Evolutionary conservation across 2,113 vertebrate genomes (phyloP).

Genomic region (Albula glossodonta): DNA sequence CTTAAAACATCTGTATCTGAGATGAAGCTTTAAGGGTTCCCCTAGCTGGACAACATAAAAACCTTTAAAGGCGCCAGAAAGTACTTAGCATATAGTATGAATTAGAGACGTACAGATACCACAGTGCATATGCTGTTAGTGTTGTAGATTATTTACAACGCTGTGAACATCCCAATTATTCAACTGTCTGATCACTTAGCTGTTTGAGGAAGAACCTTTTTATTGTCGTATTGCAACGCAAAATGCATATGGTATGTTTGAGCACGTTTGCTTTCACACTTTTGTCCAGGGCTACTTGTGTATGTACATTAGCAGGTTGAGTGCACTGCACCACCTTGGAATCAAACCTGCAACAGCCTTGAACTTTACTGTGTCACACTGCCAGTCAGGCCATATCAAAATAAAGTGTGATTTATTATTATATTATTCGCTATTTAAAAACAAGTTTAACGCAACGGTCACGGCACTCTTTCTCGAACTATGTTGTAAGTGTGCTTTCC

Average conservation of each 20-base stretch:
- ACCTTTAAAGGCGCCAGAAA: too few relatives aligned
- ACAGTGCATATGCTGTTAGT: too few relatives aligned
- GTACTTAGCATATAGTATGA: too few relatives aligned
- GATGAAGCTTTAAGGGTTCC: too few relatives aligned
- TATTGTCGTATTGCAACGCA: background rate
- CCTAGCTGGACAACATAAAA: too few relatives aligned
- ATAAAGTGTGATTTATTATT: background rate
- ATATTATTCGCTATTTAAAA: background rate
- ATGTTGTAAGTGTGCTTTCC: background rate
- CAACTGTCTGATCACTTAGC: background rate
- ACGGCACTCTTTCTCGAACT: background rate
- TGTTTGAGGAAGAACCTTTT: background rate
- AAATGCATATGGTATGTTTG: too few relatives aligned
- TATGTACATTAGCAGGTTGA: background rate
- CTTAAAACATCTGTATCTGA: too few relatives aligned
- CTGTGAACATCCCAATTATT: too few relatives aligned
- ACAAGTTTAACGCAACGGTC: background rate
- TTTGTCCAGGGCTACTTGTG: background rate
- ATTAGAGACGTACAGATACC: too few relatives aligned
- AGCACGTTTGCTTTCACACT: background rate
- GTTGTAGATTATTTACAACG: too few relatives aligned
- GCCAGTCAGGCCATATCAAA: background rate
- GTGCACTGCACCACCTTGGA: too few relatives aligned
- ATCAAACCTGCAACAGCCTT: background rate
- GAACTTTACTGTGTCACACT: background rate